These are phyloP conservation scores for Himalopsyche japonica DNA, from an alignment of 2,888 invertebrate genomes.

Conservation along the genomic window DNA sequence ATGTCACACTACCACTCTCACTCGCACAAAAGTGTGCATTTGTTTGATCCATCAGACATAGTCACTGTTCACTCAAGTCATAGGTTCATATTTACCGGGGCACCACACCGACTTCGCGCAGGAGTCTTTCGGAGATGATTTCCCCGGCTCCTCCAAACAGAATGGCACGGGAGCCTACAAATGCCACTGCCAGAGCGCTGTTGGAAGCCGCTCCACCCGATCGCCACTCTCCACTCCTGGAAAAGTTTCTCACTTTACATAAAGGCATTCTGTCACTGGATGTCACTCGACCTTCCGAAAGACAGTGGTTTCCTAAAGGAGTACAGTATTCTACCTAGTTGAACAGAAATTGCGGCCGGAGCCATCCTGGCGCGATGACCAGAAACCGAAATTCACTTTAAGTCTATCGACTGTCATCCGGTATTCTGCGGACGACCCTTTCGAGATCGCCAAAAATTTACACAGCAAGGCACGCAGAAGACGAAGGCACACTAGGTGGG, in stretches of 20 bases:
- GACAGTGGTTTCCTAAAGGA: background rate
- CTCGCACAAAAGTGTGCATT: background rate
- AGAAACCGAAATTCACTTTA: background rate
- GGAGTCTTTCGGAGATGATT: background rate
- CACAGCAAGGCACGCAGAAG: background rate
- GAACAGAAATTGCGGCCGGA: background rate
- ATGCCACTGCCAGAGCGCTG: constrained; percentile 22
- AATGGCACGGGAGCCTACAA: constrained; percentile 20
- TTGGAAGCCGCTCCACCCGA: constrained; percentile 30
- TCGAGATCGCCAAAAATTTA: background rate
- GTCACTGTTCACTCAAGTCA: background rate
- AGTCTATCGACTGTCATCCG: background rate
- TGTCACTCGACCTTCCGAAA: background rate
- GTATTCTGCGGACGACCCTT: background rate
- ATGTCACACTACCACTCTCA: constrained; percentile 1
- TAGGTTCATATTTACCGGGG: constrained; percentile 15
- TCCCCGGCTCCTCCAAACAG: constrained; percentile 26
- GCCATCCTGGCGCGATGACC: too few species aligned
- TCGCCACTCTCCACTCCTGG: constrained; percentile 15
- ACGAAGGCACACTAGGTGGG: constrained; percentile 20
- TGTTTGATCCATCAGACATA: background rate
- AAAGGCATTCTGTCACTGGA: background rate
- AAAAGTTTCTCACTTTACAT: background rate
- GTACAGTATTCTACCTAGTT: background rate
- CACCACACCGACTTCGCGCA: constrained; percentile 1